phyloP scores from a whole-genome alignment of 2,113 vertebrate species.

The Anarrhichthys ocellatus region DNA sequence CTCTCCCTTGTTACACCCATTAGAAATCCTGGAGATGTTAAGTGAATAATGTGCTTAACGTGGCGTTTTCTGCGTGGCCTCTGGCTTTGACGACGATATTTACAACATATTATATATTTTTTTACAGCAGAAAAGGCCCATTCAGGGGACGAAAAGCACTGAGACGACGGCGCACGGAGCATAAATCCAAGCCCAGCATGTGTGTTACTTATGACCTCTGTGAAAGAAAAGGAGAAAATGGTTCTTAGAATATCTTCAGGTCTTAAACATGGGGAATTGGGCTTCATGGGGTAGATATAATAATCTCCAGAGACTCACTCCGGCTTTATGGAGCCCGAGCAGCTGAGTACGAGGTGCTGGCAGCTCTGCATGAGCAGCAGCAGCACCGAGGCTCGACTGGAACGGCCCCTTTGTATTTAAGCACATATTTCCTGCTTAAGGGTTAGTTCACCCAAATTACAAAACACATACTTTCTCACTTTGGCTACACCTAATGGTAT shows the following conservation, averaged over 20 bases:
- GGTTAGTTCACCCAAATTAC: neutral
- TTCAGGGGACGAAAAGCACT: slow-evolving; percentile 62
- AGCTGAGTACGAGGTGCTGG: slow-evolving; percentile 24
- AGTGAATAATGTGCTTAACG: slow-evolving; percentile 21
- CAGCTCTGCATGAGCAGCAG: slow-evolving; percentile 40
- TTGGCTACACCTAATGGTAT: neutral
- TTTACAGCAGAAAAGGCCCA: slow-evolving; percentile 56
- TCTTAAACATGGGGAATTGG: slow-evolving; percentile 54
- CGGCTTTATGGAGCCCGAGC: slow-evolving; percentile 42
- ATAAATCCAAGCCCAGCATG: slow-evolving; percentile 63
- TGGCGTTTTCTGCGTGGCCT: slow-evolving; percentile 7
- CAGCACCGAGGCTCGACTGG: neutral
- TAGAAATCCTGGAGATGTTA: slow-evolving; percentile 19
- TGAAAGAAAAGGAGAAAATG: slow-evolving; percentile 51
- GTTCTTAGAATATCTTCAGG: slow-evolving; percentile 57
- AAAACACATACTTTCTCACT: slow-evolving; percentile 3
- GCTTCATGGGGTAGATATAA: slow-evolving; percentile 68
- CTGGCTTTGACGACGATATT: slow-evolving; percentile 54
- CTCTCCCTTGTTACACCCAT: slow-evolving; percentile 22
- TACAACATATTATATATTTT: slow-evolving; percentile 25
- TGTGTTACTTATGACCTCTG: slow-evolving; percentile 41
- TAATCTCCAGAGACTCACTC: slow-evolving; percentile 64
- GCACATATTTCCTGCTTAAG: slow-evolving; percentile 4
- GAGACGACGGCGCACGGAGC: slow-evolving; percentile 18
- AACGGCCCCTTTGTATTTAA: slow-evolving; percentile 8